A percentile compares a stretch with the other conserved stretches of the same genome.
phyloP scores from a whole-genome alignment of 1,140 invertebrate species.

The Dendroctonus valens region DNA sequence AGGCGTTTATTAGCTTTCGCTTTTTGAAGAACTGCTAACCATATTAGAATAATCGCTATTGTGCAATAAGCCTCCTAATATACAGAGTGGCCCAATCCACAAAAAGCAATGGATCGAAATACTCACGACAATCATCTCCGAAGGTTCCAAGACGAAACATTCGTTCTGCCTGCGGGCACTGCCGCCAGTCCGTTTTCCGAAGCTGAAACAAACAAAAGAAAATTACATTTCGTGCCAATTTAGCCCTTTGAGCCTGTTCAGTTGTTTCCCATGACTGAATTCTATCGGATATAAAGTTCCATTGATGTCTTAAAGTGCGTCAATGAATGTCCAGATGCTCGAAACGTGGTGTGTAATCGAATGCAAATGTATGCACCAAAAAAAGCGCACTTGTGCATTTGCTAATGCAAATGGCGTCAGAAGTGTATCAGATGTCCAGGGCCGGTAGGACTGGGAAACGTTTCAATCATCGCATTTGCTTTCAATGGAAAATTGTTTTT shows the following conservation, averaged over 20 bases:
- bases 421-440: conserved; percentile 7
- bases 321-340: conserved; percentile 6
- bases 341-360: conserved; percentile 1
- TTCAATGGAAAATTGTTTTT: too few species aligned
- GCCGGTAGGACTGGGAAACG: too few species aligned
- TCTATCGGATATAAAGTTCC: background rate
- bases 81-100: background rate
- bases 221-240: background rate
- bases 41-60: background rate
- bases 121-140: conserved; percentile 86
- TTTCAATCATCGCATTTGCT: too few species aligned
- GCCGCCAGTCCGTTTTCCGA: conserved; percentile 75
- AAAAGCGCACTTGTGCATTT: conserved; percentile 7
- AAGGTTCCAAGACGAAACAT: conserved; percentile 81
- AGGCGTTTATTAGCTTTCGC: conserved; percentile 14
- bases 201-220: conserved; percentile 60
- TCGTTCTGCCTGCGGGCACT: conserved; percentile 74
- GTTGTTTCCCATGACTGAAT: too few species aligned
- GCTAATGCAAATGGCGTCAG: conserved; percentile 15
- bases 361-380: background rate
- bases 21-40: conserved; percentile 1
- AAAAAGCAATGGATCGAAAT: conserved; percentile 19
- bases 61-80: background rate
- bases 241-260: too few species aligned
- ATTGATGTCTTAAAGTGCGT: conserved; percentile 1